A percentile compares a stretch with the other conserved stretches of the same genome.
Evolutionary conservation across 2,113 vertebrate genomes (phyloP).

Genomic region (Pungitius pungitius): DNA sequence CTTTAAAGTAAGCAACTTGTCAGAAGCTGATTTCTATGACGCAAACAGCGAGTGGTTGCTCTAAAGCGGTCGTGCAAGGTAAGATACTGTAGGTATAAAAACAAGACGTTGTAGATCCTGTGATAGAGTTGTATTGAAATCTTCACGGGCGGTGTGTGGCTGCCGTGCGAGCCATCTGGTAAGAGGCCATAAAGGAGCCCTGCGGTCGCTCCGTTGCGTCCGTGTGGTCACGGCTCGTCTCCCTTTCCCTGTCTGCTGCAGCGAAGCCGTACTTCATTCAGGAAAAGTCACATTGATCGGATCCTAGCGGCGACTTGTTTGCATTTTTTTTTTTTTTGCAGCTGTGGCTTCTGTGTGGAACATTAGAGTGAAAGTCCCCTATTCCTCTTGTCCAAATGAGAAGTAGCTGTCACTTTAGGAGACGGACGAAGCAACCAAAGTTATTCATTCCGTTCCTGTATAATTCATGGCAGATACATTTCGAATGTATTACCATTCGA

Average conservation of each 20-base stretch:
- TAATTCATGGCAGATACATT: neutral
- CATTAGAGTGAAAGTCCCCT: no score
- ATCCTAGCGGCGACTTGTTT: neutral
- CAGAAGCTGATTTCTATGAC: no score
- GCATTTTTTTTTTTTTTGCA: neutral
- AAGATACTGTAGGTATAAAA: no score
- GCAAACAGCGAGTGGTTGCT: no score
- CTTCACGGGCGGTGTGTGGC: constrained; percentile 6
- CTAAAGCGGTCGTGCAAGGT: no score
- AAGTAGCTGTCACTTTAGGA: neutral
- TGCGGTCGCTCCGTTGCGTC: constrained; percentile 8
- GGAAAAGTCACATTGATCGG: neutral
- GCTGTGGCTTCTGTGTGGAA: neutral
- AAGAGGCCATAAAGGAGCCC: constrained; percentile 19
- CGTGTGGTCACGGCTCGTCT: neutral
- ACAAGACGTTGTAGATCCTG: no score
- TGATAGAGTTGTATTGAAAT: constrained; percentile 1
- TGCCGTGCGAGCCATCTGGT: constrained; percentile 23
- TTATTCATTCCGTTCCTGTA: neutral
- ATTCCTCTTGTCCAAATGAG: neutral
- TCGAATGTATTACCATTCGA: neutral
- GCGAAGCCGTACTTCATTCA: constrained; percentile 7
- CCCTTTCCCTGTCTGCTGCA: constrained; percentile 6
- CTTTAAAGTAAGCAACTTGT: no score
- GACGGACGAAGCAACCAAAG: neutral